Conservation (phyloP, 2,797 vertebrate species). For the Gobio occitaniae region DNA sequence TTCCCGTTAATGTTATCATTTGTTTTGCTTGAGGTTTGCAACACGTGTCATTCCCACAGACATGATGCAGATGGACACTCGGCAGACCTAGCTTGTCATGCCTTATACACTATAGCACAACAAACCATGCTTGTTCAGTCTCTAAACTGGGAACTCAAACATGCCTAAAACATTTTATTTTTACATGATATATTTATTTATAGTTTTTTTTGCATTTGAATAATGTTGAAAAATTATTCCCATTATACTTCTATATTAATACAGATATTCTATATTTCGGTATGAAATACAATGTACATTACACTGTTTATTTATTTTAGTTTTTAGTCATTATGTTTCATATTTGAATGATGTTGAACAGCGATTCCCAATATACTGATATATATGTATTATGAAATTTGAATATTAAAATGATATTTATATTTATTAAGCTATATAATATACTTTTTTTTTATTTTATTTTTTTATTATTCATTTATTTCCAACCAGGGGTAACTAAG, state of each 20-base stretch:
- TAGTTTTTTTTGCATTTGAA: neutral
- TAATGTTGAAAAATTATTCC: neutral
- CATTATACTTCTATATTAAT: no score
- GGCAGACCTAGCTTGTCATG: conserved; percentile 30
- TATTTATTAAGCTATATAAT: no score
- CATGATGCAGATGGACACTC: conserved; percentile 25
- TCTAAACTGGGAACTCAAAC: neutral
- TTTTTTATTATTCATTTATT: neutral
- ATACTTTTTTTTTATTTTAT: no score
- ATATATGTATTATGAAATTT: no score
- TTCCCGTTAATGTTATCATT: conserved; percentile 52
- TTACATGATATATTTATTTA: neutral
- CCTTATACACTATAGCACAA: conserved; percentile 11
- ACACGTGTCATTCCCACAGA: conserved; percentile 46
- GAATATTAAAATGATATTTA: no score
- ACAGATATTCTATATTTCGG: no score
- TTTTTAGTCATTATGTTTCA: neutral
- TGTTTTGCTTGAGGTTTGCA: conserved; percentile 44
- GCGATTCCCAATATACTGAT: no score
- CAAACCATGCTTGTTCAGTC: neutral
- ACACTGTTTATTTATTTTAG: neutral
- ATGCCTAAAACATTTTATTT: neutral
- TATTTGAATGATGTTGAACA: neutral
- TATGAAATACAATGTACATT: no score
- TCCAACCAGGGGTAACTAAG: neutral